These are phyloP conservation scores for Leptobrachium leishanense DNA, from an alignment of 2,113 vertebrate species.

Conservation along the genomic window DNA sequence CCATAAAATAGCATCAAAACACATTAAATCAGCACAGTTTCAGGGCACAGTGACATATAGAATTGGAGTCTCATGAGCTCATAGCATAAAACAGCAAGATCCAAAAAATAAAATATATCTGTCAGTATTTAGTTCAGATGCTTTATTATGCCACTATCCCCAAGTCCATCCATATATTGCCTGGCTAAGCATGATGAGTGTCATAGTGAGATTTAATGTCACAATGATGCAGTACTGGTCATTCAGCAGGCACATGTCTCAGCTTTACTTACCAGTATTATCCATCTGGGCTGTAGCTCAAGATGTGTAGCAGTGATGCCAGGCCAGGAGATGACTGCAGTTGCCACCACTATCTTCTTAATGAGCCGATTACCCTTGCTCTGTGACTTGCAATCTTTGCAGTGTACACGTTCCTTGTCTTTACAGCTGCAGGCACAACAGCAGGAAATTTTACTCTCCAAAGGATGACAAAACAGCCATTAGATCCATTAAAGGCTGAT, in stretches of 20 bases:
- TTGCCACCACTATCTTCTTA: slow-evolving; percentile 53
- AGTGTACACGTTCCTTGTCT: slow-evolving; percentile 70
- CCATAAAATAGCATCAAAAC: no score
- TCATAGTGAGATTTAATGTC: no score
- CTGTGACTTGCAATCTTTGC: slow-evolving; percentile 68
- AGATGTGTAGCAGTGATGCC: slow-evolving; percentile 44
- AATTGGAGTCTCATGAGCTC: no score
- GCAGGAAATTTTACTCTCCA: slow-evolving; percentile 80
- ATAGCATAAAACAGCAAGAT: no score
- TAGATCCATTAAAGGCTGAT: slow-evolving; percentile 81
- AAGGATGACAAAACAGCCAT: slow-evolving; percentile 82
- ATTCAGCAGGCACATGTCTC: neutral
- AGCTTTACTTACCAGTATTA: slow-evolving; percentile 66
- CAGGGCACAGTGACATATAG: no score
- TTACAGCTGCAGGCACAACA: slow-evolving; percentile 77
- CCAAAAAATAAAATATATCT: no score
- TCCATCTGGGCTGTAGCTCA: slow-evolving; percentile 67
- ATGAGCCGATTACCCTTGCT: slow-evolving; percentile 67
- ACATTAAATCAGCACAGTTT: no score
- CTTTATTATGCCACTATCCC: no score
- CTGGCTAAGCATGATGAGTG: no score
- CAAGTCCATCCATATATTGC: no score
- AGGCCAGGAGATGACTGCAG: slow-evolving; percentile 48
- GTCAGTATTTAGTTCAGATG: no score
- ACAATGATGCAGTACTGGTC: neutral